phyloP scores from a whole-genome alignment of 2,113 vertebrate species.

The Planiliza haematocheilus region DNA sequence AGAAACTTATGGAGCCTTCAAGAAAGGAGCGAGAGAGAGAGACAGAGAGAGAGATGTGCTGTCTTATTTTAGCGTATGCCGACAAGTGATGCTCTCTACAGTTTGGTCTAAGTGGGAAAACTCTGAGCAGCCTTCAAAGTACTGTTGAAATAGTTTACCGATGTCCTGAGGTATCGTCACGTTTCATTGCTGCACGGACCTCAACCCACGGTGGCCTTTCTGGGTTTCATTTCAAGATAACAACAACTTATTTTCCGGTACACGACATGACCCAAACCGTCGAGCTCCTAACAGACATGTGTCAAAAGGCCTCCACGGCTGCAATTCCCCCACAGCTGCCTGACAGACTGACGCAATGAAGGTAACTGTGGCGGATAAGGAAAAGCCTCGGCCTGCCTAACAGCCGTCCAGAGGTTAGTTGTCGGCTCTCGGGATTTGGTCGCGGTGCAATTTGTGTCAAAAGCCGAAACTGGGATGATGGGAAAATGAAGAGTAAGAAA shows the following conservation, averaged over 20 bases:
- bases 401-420: conserved; percentile 48
- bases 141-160: not conserved
- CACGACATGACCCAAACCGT: conserved; percentile 38
- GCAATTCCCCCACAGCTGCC: conserved; percentile 26
- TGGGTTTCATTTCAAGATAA: conserved; percentile 20
- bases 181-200: not conserved
- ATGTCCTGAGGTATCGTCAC: not conserved
- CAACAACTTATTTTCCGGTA: conserved; percentile 30
- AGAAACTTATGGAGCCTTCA: no score
- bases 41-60: no score
- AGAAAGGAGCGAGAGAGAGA: no score
- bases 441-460: conserved; percentile 45
- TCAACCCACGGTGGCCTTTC: not conserved
- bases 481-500: conserved; percentile 31
- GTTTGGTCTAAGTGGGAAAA: not conserved
- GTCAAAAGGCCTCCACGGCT: conserved; percentile 44
- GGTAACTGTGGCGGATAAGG: conserved; percentile 45
- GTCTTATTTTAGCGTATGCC: no score
- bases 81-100: no score
- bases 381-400: conserved; percentile 44
- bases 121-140: not conserved
- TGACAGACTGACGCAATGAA: conserved; percentile 46
- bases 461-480: conserved; percentile 17
- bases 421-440: conserved; percentile 39
- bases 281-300: conserved; percentile 27